phyloP scores from a whole-genome alignment of 2,113 vertebrate species.

The Stictonetta naevosa region DNA sequence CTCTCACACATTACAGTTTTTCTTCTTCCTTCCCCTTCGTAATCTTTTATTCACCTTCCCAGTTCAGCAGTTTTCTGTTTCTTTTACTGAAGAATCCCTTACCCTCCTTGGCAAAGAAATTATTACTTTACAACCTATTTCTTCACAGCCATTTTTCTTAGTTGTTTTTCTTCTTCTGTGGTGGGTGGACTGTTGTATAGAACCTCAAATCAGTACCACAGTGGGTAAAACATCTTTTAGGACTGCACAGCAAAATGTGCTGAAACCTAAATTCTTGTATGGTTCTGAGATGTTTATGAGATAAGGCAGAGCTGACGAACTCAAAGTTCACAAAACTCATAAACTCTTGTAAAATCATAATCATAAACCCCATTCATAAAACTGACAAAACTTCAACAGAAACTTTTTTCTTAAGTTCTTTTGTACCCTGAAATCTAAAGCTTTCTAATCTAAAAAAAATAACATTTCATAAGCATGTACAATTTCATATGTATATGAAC shows the following conservation, averaged over 20 bases:
- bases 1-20: not conserved
- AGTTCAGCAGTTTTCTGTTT: not conserved
- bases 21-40: not conserved
- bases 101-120: not conserved
- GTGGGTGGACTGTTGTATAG: not conserved
- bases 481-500: not conserved
- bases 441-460: not conserved
- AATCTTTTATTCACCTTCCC: not conserved
- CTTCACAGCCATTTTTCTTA: not conserved
- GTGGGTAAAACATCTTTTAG: not conserved
- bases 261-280: not conserved
- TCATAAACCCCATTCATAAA: not conserved
- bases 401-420: not conserved
- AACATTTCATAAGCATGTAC: not conserved
- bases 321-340: too few species aligned
- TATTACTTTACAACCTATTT: not conserved
- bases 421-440: not conserved
- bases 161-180: not conserved
- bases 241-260: not conserved
- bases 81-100: not conserved
- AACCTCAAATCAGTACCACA: not conserved
- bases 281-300: not conserved
- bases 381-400: not conserved
- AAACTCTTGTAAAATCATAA: too few species aligned
- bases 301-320: not conserved